A percentile compares a stretch with the other conserved stretches of the same genome.
These are phyloP conservation scores for Nycticryphes semicollaris DNA, from an alignment of 2,113 vertebrate genomes.

Conservation along the genomic window DNA sequence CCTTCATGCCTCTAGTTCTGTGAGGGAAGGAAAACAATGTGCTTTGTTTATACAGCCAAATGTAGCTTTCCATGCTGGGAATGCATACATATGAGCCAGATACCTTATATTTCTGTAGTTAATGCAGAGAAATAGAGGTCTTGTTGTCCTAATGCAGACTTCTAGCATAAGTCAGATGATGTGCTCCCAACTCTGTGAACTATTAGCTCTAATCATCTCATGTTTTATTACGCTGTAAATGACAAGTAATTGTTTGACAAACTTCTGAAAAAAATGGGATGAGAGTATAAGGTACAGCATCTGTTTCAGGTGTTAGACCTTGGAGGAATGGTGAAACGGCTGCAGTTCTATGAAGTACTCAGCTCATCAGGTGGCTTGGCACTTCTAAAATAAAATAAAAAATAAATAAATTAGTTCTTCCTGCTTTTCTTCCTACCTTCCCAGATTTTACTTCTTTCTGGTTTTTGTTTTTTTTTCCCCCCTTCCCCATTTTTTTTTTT, in stretches of 20 bases:
- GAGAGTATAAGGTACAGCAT: neutral
- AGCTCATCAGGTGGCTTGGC: rapidly evolving
- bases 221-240: neutral
- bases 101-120: neutral
- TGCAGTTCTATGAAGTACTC: neutral
- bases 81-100: neutral
- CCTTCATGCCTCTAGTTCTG: neutral
- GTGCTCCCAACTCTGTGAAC: neutral
- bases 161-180: neutral
- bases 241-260: neutral
- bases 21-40: neutral
- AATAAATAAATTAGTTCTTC: neutral
- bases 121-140: neutral
- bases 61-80: neutral
- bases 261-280: neutral
- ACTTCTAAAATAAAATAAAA: neutral
- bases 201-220: neutral
- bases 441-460: neutral
- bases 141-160: neutral
- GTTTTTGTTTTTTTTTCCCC: too few species aligned
- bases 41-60: neutral
- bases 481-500: too few species aligned
- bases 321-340: neutral
- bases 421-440: neutral
- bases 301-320: neutral